Base-by-base conservation (phyloP, 2,888 invertebrate species). In the Palloptera scutellata region DNA sequence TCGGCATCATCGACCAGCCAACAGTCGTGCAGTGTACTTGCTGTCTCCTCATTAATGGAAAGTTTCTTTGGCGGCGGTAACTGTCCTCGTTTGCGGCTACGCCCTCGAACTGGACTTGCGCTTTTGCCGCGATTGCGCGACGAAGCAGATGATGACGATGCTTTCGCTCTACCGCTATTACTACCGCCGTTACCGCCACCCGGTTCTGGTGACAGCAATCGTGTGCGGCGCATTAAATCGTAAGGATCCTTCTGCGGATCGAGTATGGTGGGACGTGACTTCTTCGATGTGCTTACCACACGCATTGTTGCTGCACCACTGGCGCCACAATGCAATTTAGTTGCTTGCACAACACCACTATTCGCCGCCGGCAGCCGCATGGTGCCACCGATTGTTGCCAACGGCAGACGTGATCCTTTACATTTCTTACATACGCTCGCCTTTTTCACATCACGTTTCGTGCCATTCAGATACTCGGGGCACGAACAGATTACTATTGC, bases 351-450 rank as follows among this genome's bases (percentile, higher is more conserved):
- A 51, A 73, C 54, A 73, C 70, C 71, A 60, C 77, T 73, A 42
- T 77, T 74, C 41, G 78, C 72, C 3, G 63, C 13, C 11, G 78
- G 87, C 70, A 89, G 86, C 74, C 89, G 86, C 2, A 91, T 89
- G 41, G 91, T 92, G 61, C 92, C 92, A 75, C 91, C 92, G 71
- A 89, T 87, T 75, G 89, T 87, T 70, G 91, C 88, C 76, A 92
- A 87, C 69, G 92, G 91, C 79, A 92, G 86, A 74, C 92, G 88
- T 79, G 92, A 91, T 77, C 93, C 93, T 80, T 92, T 92, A 86
- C 93, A 93, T 87, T 92, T 93, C 86, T 92, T 92, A 87, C 93
- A 93, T 77, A 91, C 89, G 82, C 89, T 89, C 79, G 92, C 91
- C 83, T 91, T 88, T 86, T 92, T 92, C 81, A 89, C 89, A 77